Evolutionary conservation across 2,888 invertebrate species (phyloP), one percentile per base, ranked within the genome.

Genomic region (Lamproptera curius): DNA sequence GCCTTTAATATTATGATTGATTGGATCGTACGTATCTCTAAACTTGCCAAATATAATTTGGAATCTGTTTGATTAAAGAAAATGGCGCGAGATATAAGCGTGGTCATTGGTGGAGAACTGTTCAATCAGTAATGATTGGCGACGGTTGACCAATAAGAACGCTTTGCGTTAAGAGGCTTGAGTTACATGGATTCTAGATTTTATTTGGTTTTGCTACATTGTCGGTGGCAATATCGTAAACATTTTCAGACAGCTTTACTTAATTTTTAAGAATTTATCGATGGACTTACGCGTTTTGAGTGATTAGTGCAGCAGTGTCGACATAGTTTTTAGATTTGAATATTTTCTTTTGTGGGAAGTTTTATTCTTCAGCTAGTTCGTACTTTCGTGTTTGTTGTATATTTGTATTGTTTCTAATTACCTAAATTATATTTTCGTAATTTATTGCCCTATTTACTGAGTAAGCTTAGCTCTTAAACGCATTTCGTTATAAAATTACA

Each of bases 401-500:
- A 85, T 83, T 71, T 79, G 68, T 75, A 62, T 62, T 59, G 62
- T 67, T 70, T 74, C 63, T 63, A 67, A 72, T 74, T 73, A 76
- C 76, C 81, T 85, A 84, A 83, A 83, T 83, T 84, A 83, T 86
- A 79, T 80, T 84, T 83, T 84, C 83, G 81, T 86, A 86, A 86
- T 76, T 87, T 87, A 86, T 86, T 87, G 73, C 79, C 69, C 66
- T 70, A 62, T 78, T 71, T 81, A 80, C 72, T 65, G 65, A 64
- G 61, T 79, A 77, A 77, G 75, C 61, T 73, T 81, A 82, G 79
- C 67, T 73, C 70, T 74, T 70, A 76, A 70, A 58, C 79, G 83
- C 82, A 84, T 85, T 86, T 85, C 75, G 81, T 85, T 86, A 72
- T 67, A 66, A 73, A 72, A 74, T 70, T 73, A 76, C 67, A 73